Evolutionary conservation across 2,797 vertebrate species (phyloP), one percentile per base, ranked within the genome.

Genomic region (Channallabes apus): DNA sequence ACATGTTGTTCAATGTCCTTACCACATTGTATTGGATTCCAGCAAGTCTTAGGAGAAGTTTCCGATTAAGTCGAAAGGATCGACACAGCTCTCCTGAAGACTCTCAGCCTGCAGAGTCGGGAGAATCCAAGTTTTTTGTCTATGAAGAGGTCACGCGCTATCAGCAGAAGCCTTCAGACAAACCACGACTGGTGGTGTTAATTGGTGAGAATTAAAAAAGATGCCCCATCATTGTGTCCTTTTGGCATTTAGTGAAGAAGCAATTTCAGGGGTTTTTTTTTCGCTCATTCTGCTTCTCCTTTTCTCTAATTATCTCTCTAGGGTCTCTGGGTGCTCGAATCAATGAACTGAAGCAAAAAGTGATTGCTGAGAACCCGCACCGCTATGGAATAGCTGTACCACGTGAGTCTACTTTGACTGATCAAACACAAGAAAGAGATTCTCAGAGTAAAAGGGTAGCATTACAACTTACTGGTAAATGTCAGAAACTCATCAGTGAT

Each of bases 281-380:
- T 51, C 54, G 15, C 22, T 81, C 20, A 41, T n/a, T 38, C 3
- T 38, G 22, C 78, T 61, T 4, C 14, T 6, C 3, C 4, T 77
- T 79, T 62, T 62, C 35, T 79, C 32, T 27, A n/a, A 32, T 9
- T 69, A 22, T 51, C 18, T 4, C 88, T 56, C 18, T 90, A 99
- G 98, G 98, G 89, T 98, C 96, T 56, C 91, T 98, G 83, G 98
- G 98, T 59, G 96, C 97, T 88, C 94, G 88, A 24, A 91, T 97
- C 86, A 96, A 96, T 18, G 97, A 99, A 90, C 95, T 99, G 82
- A 99, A 98, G 91, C 97, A 98, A 93, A 98, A 96, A 87, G 94
- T 97, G 87, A 96, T 98, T 59, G 94, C 96, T 0, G 97, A 98
- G 91, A 96, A 97, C 90, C 97, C 97, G 2, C 95, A 95, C 67